phyloP scores from a whole-genome alignment of 2,888 invertebrate genomes.

The Drosophila eohydei region DNA sequence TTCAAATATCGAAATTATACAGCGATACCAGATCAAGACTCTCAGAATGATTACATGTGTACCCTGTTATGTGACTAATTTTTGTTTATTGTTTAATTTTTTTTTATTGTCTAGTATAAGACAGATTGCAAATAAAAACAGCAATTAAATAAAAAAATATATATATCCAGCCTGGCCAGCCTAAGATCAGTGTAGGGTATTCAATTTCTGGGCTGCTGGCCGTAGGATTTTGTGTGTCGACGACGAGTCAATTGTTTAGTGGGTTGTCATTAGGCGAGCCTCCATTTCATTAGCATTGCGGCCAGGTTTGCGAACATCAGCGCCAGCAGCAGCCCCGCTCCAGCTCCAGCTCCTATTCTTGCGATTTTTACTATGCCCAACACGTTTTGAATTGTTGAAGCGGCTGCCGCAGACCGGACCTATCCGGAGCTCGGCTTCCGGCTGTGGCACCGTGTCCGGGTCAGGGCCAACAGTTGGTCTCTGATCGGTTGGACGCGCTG shows the following conservation, averaged over 20 bases:
- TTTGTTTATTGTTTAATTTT: no score
- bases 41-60: no score
- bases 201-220: slow-evolving; percentile 15
- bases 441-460: slow-evolving; percentile 50
- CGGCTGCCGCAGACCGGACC: slow-evolving; percentile 34
- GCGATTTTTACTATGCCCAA: slow-evolving; percentile 58
- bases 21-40: no score
- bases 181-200: no score
- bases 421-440: slow-evolving; percentile 47
- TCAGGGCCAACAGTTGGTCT: slow-evolving; percentile 32
- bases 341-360: neutral
- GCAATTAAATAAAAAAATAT: no score
- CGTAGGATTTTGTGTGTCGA: slow-evolving; percentile 23
- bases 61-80: no score
- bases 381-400: slow-evolving; percentile 70
- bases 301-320: slow-evolving; percentile 31
- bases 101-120: no score
- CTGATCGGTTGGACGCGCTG: slow-evolving; percentile 45
- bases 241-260: slow-evolving; percentile 63
- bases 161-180: no score
- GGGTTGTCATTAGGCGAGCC: slow-evolving; percentile 64
- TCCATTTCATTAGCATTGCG: slow-evolving; percentile 76
- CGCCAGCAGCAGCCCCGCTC: slow-evolving; percentile 2
- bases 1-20: no score
- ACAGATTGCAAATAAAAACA: no score